These are phyloP conservation scores for Phyllotis vaccarum DNA, from an alignment of 2,797 vertebrate genomes.

Conservation along the genomic window DNA sequence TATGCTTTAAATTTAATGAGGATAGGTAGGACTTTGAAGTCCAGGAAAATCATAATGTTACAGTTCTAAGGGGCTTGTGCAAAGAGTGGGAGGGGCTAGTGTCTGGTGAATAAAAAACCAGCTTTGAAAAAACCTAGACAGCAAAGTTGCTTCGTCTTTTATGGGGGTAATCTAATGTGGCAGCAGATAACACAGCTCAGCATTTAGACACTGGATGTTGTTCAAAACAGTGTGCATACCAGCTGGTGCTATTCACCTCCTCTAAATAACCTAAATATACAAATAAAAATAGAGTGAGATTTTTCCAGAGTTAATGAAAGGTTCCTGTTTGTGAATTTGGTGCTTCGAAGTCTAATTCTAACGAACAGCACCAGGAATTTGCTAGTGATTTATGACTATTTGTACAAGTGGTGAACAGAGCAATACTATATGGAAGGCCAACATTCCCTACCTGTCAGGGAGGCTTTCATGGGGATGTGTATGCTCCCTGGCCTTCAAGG, in stretches of 20 bases:
- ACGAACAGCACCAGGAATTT: conserved; percentile 90
- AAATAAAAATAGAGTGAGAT: conserved; percentile 81
- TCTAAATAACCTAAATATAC: conserved; percentile 78
- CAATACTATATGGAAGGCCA: conserved; percentile 87
- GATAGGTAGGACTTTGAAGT: conserved; percentile 69
- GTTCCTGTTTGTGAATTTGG: conserved; percentile 85
- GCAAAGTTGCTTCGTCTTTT: conserved; percentile 56
- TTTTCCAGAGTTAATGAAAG: conserved; percentile 84
- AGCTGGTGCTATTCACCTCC: conserved; percentile 49
- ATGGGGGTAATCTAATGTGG: conserved; percentile 52
- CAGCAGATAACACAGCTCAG: conserved; percentile 57
- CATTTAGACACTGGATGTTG: conserved; percentile 30
- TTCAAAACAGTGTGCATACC: conserved; percentile 56
- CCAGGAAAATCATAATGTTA: conserved; percentile 41
- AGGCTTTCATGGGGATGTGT: not conserved
- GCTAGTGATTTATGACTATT: conserved; percentile 94
- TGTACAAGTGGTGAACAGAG: conserved; percentile 94
- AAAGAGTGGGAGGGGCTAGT: not conserved
- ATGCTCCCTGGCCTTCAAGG: not conserved
- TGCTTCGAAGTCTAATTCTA: conserved; percentile 87
- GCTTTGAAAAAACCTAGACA: conserved; percentile 11
- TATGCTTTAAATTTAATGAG: conserved; percentile 39
- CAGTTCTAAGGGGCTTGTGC: not conserved
- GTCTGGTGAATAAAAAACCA: conserved; percentile 61
- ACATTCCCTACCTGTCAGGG: conserved; percentile 83